Percentiles rank a stretch among this genome's conserved stretches.
Evolutionary conservation across 2,113 vertebrate species (phyloP).

Genomic region (Proteles cristata): DNA sequence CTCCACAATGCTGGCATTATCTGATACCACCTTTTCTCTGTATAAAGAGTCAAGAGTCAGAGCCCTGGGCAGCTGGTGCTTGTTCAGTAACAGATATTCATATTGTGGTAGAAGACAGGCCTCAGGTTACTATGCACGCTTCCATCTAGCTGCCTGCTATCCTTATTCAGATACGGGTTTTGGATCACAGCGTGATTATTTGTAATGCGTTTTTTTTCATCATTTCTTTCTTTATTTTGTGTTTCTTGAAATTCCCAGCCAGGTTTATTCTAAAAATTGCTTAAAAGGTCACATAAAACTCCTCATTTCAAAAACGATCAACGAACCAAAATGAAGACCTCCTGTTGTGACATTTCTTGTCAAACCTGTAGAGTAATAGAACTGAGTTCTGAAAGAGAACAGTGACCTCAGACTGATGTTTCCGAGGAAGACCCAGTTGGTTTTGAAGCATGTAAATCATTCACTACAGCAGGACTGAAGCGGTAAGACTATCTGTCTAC

Average conservation of each 20-base stretch:
- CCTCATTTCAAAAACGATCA: background rate
- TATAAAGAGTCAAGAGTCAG: conserved; percentile 67
- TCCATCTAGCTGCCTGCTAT: conserved; percentile 35
- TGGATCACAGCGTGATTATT: conserved; percentile 7
- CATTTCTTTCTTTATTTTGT: background rate
- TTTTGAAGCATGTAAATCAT: background rate
- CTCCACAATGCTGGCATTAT: conserved; percentile 62
- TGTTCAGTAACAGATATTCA: conserved; percentile 77
- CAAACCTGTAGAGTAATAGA: background rate
- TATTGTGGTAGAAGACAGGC: conserved; percentile 68
- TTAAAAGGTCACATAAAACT: background rate
- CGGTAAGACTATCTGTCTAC: background rate
- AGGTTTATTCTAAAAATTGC: background rate
- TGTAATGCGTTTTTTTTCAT: conserved; percentile 72
- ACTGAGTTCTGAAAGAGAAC: background rate
- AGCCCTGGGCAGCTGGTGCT: conserved; percentile 76
- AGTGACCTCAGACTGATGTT: background rate
- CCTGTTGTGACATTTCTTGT: background rate
- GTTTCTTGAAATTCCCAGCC: conserved; percentile 3
- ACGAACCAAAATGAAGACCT: background rate
- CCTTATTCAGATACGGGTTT: background rate
- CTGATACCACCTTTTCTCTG: conserved; percentile 65
- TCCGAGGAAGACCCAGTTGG: background rate
- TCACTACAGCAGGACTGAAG: background rate
- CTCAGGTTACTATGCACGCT: conserved; percentile 61